Evolutionary conservation across 2,797 vertebrate species (phyloP).

Genomic region (Mionectes olivaceus): DNA sequence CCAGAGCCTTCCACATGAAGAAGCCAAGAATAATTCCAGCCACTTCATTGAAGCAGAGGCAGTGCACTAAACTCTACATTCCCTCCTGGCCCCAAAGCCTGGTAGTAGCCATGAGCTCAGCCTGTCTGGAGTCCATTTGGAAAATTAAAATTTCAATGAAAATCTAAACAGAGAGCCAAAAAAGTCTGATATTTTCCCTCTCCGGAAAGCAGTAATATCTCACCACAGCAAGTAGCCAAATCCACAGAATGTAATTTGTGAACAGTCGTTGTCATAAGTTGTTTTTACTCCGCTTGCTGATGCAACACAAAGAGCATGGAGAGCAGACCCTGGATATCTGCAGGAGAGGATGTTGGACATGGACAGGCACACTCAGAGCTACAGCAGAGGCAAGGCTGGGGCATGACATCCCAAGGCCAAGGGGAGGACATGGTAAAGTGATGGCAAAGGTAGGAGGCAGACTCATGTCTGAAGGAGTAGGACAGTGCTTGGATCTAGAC

Average conservation of each 20-base stretch:
- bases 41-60: not conserved
- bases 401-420: not conserved
- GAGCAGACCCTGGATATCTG: not conserved
- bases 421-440: not conserved
- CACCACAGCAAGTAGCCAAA: not conserved
- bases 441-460: not conserved
- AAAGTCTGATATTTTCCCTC: not conserved
- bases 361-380: not conserved
- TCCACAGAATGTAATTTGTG: not conserved
- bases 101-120: not conserved
- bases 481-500: not conserved
- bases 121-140: not conserved
- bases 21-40: not conserved
- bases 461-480: not conserved
- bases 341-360: not conserved
- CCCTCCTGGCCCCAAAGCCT: not conserved
- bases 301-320: not conserved
- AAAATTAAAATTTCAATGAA: slow-evolving; percentile 24
- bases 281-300: not conserved
- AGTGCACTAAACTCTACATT: not conserved
- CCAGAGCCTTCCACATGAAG: not conserved
- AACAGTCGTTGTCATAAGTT: not conserved
- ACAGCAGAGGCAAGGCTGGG: not conserved
- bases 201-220: not conserved
- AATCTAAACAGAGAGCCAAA: not conserved